Evolutionary conservation across 2,113 vertebrate species (phyloP), one percentile per base, ranked within the genome.

Genomic region (Tinamus guttatus): DNA sequence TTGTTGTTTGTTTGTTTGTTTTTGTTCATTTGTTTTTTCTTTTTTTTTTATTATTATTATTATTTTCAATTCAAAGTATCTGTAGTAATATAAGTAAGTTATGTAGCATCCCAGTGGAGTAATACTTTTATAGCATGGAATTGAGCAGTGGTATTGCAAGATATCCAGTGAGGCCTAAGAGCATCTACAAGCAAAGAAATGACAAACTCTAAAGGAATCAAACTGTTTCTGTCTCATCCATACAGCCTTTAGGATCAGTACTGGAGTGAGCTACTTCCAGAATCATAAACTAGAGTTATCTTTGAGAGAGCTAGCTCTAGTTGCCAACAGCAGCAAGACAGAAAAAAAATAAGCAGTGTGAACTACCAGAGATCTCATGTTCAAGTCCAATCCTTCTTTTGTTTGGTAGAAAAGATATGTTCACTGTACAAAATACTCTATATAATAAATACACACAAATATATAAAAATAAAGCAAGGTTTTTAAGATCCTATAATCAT

Each of bases 101-200:
- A 32, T 2, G 7, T 10, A 63, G 34, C 21, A 56, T 27, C 15
- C 28, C 28, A 56, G 54, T 56, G 27, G 54, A 16, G 28, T 24
- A 13, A 47, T 71, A 79, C 6, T 71, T 10, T n/a, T 49, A 16
- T 34, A 63, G 10, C 4, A 19, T 40, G 30, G 75, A 59, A 76
- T 0, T 24, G 45, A 36, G 36, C 5, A 7, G 4, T 65, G 24
- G 6, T 47, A 27, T 24, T 4, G 1, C 18, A 11, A 7, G 27
- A 70, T 18, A 12, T 56, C 32, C 43, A 20, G 21, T 14, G 64
- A 47, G 21, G 27, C 21, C 1, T 2, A 15, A 19, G 4, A 11
- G 11, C 7, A 34, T 17, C 11, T 58, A 9, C 20, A 13, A 11
- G 8, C 36, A 81, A 84, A 34, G 25, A 28, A 7, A 5, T 54